Conservation (phyloP, 1,140 invertebrate genomes). For the Microvelia longipes region DNA sequence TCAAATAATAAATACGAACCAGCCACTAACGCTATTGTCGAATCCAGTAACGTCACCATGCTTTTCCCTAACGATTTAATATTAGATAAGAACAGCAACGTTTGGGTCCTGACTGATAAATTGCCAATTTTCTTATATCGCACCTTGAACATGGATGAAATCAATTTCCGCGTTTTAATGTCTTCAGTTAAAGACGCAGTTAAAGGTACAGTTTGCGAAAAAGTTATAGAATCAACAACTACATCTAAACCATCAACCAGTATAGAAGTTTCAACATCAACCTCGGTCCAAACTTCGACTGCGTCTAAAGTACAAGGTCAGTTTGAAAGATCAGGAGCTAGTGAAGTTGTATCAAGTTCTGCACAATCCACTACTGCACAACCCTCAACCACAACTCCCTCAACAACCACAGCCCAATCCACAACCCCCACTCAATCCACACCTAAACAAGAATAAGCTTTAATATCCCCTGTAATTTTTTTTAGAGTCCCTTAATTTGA, state of each 20-base stretch:
- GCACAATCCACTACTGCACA: background rate
- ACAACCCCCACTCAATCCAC: background rate
- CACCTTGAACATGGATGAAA: conserved; percentile 41
- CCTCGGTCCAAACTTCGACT: background rate
- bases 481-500: too few species aligned
- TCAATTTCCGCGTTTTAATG: conserved; percentile 55
- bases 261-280: background rate
- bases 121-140: conserved; percentile 53
- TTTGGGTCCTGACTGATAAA: conserved; percentile 58
- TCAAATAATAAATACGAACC: conserved; percentile 29
- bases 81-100: conserved; percentile 47
- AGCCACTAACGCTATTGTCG: conserved; percentile 36
- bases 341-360: background rate
- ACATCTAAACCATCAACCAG: background rate
- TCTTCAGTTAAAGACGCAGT: conserved; percentile 48
- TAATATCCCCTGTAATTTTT: too few species aligned
- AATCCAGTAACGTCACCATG: conserved; percentile 51
- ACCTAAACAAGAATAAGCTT: too few species aligned
- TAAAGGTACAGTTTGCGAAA: conserved; percentile 44
- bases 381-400: background rate
- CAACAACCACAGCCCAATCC: background rate
- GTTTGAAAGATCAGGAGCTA: background rate
- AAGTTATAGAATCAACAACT: background rate
- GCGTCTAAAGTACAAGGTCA: background rate
- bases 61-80: conserved; percentile 63